These are phyloP conservation scores for Seira ritae DNA, from an alignment of 2,888 invertebrate genomes.

Conservation along the genomic window DNA sequence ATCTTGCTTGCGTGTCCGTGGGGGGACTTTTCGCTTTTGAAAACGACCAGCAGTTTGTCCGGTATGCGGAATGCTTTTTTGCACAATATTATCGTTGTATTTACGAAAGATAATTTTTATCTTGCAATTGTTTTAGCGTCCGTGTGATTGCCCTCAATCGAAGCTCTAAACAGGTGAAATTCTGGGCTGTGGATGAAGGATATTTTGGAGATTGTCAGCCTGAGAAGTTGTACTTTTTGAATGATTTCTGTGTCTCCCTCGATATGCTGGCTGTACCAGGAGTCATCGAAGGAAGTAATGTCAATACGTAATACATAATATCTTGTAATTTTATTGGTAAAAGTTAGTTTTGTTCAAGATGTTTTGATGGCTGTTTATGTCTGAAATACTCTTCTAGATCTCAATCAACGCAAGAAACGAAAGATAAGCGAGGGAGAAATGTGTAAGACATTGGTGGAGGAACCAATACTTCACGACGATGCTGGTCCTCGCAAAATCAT, in stretches of 20 bases:
- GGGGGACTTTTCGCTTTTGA: background rate
- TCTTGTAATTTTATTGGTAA: too few relatives aligned
- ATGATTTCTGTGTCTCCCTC: background rate
- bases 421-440: too few relatives aligned
- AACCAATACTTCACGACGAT: too few relatives aligned
- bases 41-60: too few relatives aligned
- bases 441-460: too few relatives aligned
- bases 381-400: too few relatives aligned
- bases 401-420: too few relatives aligned
- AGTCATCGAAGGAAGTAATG: background rate
- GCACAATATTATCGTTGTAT: too few relatives aligned
- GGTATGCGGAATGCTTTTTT: too few relatives aligned
- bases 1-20: background rate
- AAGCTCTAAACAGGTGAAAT: background rate
- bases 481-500: too few relatives aligned
- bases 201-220: background rate
- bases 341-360: background rate
- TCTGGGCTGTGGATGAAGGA: constrained; percentile 17
- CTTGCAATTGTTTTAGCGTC: background rate
- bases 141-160: background rate
- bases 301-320: too few relatives aligned
- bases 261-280: constrained; percentile 13
- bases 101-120: background rate
- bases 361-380: background rate
- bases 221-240: background rate